Base-by-base conservation (phyloP, 2,888 invertebrate species). In the Prionchulus punctatus region DNA sequence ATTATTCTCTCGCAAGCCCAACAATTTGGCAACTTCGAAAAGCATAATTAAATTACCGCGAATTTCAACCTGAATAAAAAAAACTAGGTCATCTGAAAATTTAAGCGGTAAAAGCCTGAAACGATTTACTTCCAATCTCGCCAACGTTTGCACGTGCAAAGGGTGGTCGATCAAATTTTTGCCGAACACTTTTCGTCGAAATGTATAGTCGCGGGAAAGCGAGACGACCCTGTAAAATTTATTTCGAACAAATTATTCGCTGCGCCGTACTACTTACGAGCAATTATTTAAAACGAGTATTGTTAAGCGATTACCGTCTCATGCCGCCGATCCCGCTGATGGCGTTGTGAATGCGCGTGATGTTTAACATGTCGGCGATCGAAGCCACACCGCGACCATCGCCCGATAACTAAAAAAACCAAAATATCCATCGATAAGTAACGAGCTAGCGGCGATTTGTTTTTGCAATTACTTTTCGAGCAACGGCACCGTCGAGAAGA, bases 301-400 rank as follows among this genome's bases (percentile, higher is more conserved):
- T 1, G 21, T 7, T 30, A 15, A 12, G 18, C n/a, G 48, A 54
- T 52, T 60, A 76, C 75, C 75, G 69, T 63, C 76, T 66, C 76
- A 77, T 77, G 28, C 59, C 62, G 23, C 69, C 59, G 7, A 73
- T 71, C 21, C 76, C 71, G 23, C 70, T 70, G 30, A 74, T 60
- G 27, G 77, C 68, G 63, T 78, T 79, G 66, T 79, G 78, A 25
- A 79, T 69, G 43, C 79, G 66, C 1, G 78, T 77, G 42, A 78
- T 68, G 31, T 74, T 76, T 53, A 79, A 67, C 78, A 79, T 79
- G 59, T 72, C 69, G 25, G 76, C 66, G 49, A 79, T 78, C 7
- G 68, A 66, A 1, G 78, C 69, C 2, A 79, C 75, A 7, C 79
- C 79, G 31, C 75, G 64, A 1, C 77, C 78, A 54, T 70, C 68